A percentile compares a stretch with the other conserved stretches of the same genome.
phyloP scores from a whole-genome alignment of 2,797 vertebrate species.

The Acridotheres tristis region DNA sequence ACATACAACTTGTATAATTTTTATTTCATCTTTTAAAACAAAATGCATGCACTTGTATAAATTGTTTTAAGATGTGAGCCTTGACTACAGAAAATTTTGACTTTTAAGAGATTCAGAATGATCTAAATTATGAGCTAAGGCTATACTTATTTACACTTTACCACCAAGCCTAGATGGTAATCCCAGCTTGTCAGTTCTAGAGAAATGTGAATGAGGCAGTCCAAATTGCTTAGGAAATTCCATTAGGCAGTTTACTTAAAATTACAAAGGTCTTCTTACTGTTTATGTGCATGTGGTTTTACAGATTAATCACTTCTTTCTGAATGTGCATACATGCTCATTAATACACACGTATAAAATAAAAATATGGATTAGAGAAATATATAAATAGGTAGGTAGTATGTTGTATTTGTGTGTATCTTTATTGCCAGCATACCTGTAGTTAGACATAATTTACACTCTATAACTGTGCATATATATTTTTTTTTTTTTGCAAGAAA shows the following conservation, averaged over 20 bases:
- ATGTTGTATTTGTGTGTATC: background rate
- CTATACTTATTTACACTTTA: background rate
- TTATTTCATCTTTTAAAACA: background rate
- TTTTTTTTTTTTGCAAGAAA: background rate
- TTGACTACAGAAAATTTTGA: background rate
- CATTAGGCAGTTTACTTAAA: background rate
- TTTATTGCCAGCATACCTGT: background rate
- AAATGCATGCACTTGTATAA: background rate
- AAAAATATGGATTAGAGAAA: background rate
- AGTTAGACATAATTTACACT: background rate
- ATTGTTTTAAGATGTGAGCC: background rate
- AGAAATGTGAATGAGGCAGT: background rate
- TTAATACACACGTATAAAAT: background rate
- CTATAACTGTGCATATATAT: background rate
- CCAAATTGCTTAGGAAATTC: background rate
- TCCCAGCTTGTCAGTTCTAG: background rate
- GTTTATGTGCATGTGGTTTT: background rate
- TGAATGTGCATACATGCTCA: background rate
- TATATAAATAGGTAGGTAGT: background rate
- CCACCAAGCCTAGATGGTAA: background rate
- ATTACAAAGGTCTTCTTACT: background rate
- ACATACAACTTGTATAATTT: background rate
- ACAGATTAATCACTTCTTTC: background rate
- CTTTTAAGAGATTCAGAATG: background rate
- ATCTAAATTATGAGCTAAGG: background rate